Conservation (phyloP, 37 sponge, comb jelly and placozoan genomes). For the Cliona cf. orientalis region DNA sequence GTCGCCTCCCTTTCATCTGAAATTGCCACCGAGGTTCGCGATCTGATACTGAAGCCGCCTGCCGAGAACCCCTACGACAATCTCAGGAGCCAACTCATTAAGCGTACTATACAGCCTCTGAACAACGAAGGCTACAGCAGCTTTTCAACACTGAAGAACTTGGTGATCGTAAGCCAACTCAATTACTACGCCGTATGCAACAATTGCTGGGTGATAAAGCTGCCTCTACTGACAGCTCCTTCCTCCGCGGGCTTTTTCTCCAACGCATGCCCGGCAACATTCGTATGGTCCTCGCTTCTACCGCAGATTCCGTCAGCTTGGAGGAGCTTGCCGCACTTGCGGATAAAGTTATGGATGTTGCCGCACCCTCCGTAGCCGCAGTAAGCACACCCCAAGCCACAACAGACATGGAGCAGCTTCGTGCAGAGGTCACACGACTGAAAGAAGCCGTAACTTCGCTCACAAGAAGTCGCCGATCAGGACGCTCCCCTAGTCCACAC, state of each 20-base stretch:
- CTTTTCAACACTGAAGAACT: constrained; percentile 9
- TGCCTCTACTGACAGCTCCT: too few species aligned
- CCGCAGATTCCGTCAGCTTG: constrained; percentile 12
- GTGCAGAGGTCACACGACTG: constrained; percentile 14
- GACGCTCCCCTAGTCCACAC: neutral
- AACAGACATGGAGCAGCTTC: constrained; percentile 18
- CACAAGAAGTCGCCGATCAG: neutral
- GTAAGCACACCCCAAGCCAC: neutral
- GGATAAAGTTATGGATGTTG: constrained; percentile 57
- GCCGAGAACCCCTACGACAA: neutral
- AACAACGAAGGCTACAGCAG: constrained; percentile 20
- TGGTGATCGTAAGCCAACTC: constrained; percentile 34
- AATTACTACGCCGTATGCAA: constrained; percentile 27
- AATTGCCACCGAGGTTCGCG: constrained; percentile 7
- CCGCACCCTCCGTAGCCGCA: constrained; percentile 34
- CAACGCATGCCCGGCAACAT: too few species aligned
- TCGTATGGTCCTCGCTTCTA: constrained; percentile 61
- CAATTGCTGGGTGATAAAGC: constrained; percentile 18
- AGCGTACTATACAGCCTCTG: constrained; percentile 16
- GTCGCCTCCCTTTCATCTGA: constrained; percentile 29
- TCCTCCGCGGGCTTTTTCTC: too few species aligned
- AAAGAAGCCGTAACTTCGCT: neutral
- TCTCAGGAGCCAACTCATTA: constrained; percentile 3
- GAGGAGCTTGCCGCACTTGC: constrained; percentile 49
- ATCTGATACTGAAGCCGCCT: constrained; percentile 15